Conservation (phyloP, 2,888 invertebrate species). For the Drosophila infuscata region DNA sequence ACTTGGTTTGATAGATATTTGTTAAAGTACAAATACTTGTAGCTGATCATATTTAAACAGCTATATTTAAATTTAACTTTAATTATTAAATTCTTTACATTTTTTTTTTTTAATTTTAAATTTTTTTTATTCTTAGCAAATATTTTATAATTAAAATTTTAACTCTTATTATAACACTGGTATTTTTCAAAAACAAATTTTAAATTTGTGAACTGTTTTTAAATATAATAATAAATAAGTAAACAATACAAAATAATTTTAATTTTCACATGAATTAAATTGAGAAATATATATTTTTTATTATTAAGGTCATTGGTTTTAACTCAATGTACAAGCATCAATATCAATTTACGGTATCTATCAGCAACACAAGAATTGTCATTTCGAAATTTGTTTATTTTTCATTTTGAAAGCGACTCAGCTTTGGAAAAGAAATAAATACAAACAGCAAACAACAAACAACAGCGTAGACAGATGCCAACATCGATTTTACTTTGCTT, state of each 20-base stretch:
- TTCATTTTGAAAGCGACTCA: constrained; percentile 64
- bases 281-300: not conserved
- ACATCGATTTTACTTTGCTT: constrained; percentile 70
- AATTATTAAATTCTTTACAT: not conserved
- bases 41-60: not conserved
- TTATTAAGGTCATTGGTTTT: not conserved
- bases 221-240: not conserved
- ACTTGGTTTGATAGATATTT: not conserved
- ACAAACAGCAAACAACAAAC: constrained; percentile 45
- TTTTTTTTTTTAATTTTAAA: not conserved
- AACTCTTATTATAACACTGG: not conserved
- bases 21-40: not conserved
- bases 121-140: not conserved
- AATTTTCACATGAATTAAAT: not conserved
- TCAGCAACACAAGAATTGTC: constrained; percentile 50
- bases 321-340: constrained; percentile 49
- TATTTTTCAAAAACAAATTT: not conserved
- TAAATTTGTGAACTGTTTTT: not conserved
- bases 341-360: constrained; percentile 64
- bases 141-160: not conserved
- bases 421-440: constrained; percentile 50
- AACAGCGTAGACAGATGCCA: constrained; percentile 39
- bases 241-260: not conserved
- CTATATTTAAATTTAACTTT: not conserved
- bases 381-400: constrained; percentile 79